Base-by-base conservation (phyloP, 2,797 vertebrate genomes). In the Karalla daura region DNA sequence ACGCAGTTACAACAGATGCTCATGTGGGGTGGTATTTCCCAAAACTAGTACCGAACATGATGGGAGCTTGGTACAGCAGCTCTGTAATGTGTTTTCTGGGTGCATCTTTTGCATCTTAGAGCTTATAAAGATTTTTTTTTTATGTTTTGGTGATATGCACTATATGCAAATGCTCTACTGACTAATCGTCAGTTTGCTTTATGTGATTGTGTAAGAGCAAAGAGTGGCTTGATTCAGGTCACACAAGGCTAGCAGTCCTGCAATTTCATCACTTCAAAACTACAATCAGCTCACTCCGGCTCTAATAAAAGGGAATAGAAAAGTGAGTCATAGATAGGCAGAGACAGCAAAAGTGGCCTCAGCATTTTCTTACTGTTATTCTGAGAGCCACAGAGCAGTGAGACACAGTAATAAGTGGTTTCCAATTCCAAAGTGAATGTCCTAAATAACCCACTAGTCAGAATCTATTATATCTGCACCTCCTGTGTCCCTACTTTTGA, bases 341-440 rank as follows among this genome's bases (percentile, higher is more conserved):
- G 5, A 39, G 20, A 40, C 60, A 30, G 45, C 4, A 2, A 39
- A 37, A 51, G 51, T 33, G 35, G 41, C n/a, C 13, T 43, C 58
- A 64, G 53, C n/a, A 7, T 8, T 44, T 63, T 37, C 44, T 41
- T 20, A 41, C 49, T 60, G 49, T 64, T 62, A 63, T 52, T 71
- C 45, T 30, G 24, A 61, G 50, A 35, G 17, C 44, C 55, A 60
- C 18, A 45, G 58, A 80, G 56, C 17, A 54, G 21, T 28, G 30
- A 54, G 69, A 62, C 15, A 47, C 6, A 9, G 23, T 51, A 51
- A 77, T 55, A 49, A 67, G 52, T 50, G 47, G 47, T 63, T 67
- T 56, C 36, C 28, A 40, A 32, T 74, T 56, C 27, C 32, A 41
- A 58, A 70, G 55, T 30, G 39, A 54, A 50, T 3, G 17, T 63